A percentile compares a stretch with the other conserved stretches of the same genome.
These are phyloP conservation scores for Bombus haemorrhoidalis DNA, from an alignment of 1,140 invertebrate species.

Conservation along the genomic window DNA sequence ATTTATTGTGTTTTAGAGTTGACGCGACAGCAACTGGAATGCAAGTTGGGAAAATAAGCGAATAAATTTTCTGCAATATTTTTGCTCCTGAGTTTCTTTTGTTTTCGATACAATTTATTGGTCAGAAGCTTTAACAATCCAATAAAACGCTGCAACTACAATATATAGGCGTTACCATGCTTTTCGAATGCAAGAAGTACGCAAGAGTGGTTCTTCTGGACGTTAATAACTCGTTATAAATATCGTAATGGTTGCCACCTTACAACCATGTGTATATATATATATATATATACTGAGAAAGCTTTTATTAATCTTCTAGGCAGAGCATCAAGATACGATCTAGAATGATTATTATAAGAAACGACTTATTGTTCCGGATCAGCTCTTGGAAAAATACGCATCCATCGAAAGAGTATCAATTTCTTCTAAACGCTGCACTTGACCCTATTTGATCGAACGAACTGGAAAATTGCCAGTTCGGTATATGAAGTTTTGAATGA, in stretches of 20 bases:
- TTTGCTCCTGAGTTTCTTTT: neutral
- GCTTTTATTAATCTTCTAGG: neutral
- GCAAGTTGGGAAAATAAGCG: neutral
- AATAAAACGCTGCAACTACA: neutral
- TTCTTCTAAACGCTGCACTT: neutral
- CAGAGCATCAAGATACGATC: neutral
- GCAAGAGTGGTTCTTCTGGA: neutral
- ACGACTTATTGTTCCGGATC: neutral
- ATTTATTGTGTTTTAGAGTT: neutral
- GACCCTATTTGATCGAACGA: neutral
- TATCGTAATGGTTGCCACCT: neutral
- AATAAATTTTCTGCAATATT: neutral
- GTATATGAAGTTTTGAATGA: neutral
- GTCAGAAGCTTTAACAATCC: neutral
- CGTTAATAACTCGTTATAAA: constrained; percentile 16
- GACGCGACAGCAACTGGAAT: neutral
- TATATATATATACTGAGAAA: neutral
- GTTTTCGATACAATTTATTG: neutral
- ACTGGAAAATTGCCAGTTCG: neutral
- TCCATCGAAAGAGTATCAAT: neutral
- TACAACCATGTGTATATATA: no score
- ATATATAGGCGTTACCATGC: neutral
- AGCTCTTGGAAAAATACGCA: neutral
- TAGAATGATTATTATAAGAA: neutral
- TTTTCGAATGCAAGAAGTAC: neutral